Evolutionary conservation across 1,140 invertebrate genomes (phyloP), one percentile per base, ranked within the genome.

Genomic region (Drosophila nigrodunni): DNA sequence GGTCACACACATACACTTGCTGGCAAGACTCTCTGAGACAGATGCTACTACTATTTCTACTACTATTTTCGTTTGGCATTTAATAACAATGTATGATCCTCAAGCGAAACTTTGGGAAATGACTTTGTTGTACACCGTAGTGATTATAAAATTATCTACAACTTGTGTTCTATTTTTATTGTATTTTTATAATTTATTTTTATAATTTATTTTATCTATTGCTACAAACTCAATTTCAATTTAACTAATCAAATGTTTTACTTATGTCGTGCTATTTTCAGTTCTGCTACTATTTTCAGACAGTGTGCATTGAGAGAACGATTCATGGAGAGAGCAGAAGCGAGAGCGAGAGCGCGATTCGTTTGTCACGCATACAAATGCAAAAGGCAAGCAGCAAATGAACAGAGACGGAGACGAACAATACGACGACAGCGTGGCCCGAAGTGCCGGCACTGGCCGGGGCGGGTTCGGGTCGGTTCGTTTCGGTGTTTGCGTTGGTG

Each of bases 1-100:
- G 89, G 88, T 91, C 77, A 77, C 80, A 85, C 47, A 59, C 78
- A 87, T 50, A 65, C 58, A 78, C 72, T 57, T 67, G 74, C 34
- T 13, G 11, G 47, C 64, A 54, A 34, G 39, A 6, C 73, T 46
- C 71, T 65, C 47, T 9, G 44, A 41, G 35, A 59, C 44, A 58
- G n/a, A 39, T 43, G 25, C 37, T 74, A 54, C 67, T 67, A 89
- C 74, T 74, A 62, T 72, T 65, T 81, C 61, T 85, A 81, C 86
- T 85, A 71, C 80, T 21, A 50, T 81, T 82, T 66, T 43, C n/a
- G 13, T 13, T 43, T 6, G 41, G 11, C n/a, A 43, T 11, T 43
- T 43, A 13, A 43, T 43, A 13, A 6, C 10, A 13, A 6, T 2
- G 41, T n/a, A 43, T 43, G 41, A 43, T 43, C n/a, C 41, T 43